Evolutionary conservation across 2,113 vertebrate species (phyloP), one percentile per base, ranked within the genome.

Genomic region (Forbesichthys agassizii): DNA sequence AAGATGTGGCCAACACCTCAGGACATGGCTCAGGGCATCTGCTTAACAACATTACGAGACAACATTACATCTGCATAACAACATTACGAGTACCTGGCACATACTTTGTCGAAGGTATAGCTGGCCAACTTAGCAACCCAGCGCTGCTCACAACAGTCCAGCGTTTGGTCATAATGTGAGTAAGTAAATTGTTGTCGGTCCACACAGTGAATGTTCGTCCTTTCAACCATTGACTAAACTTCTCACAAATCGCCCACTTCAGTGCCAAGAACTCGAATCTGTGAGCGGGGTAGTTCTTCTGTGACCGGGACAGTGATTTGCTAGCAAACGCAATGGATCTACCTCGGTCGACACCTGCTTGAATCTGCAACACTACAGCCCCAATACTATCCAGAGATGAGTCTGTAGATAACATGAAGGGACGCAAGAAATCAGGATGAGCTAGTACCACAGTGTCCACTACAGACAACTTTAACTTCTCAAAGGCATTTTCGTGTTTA

Each of bases 211-310:
- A 66, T 2, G 11, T 49, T 27, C 57, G 55, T 4, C 61, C 61
- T 18, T 75, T 77, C 1, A 68, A 9, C 75, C 64, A 68, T 12
- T 78, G 33, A 55, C 53, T 64, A 14, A 53, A 74, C 57, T 56
- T 74, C 2, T 73, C 59, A 59, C 68, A 71, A 3, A 59, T 55
- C 42, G 58, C 69, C 74, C 74, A 80, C n/a, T 72, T 80, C 48
- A 73, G 3, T 11, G 59, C 74, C 47, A 67, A 10, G 36, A 80
- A 73, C 49, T 73, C 55, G 0, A 81, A 16, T 1, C 59, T 49
- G 3, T 73, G 66, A 5, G 36, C 36, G 4, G 36, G 36, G 7
- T 42, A 6, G 4, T 42, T 27, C 27, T 27, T 27, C 27, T 27
- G 36, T 42, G 36, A 42, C 27, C 2, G 36, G 36, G 5, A 42